phyloP scores from a whole-genome alignment of 1,140 invertebrate genomes.

The Lepidurus couesii region DNA sequence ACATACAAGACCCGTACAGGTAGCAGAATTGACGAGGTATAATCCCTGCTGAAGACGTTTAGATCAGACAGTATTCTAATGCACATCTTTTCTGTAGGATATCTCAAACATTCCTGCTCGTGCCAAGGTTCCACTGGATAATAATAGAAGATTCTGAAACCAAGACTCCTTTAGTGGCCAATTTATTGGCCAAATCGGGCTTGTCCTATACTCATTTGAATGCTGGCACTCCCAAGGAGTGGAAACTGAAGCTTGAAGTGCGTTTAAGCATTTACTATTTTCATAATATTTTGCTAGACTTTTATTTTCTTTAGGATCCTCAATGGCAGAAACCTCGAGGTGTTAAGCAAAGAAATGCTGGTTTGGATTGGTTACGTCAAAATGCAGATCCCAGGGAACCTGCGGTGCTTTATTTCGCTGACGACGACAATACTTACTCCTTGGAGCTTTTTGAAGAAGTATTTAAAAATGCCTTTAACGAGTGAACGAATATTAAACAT shows the following conservation, averaged over 20 bases:
- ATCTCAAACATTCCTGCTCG: conserved; percentile 78
- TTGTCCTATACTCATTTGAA: conserved; percentile 73
- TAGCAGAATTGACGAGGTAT: conserved; percentile 86
- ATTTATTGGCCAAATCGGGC: conserved; percentile 66
- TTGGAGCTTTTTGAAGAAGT: conserved; percentile 86
- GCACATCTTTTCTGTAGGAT: conserved; percentile 53
- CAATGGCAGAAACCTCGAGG: conserved; percentile 89
- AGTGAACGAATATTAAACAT: background rate
- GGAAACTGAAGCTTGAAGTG: conserved; percentile 58
- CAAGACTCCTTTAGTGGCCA: conserved; percentile 70
- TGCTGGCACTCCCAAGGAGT: conserved; percentile 61
- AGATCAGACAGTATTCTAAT: background rate
- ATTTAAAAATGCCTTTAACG: conserved; percentile 28
- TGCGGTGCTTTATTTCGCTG: conserved; percentile 93
- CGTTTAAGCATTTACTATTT: conserved; percentile 34
- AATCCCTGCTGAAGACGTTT: conserved; percentile 37
- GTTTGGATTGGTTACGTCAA: conserved; percentile 74
- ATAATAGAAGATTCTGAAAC: conserved; percentile 78
- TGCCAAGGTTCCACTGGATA: conserved; percentile 92
- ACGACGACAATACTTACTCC: conserved; percentile 96
- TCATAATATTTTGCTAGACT: background rate
- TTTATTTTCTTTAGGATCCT: conserved; percentile 53
- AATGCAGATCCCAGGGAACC: conserved; percentile 50
- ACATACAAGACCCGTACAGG: conserved; percentile 80
- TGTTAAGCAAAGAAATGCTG: conserved; percentile 88